These are phyloP conservation scores for Bryconaethiops microstoma DNA, from an alignment of 2,797 vertebrate species.

Conservation along the genomic window DNA sequence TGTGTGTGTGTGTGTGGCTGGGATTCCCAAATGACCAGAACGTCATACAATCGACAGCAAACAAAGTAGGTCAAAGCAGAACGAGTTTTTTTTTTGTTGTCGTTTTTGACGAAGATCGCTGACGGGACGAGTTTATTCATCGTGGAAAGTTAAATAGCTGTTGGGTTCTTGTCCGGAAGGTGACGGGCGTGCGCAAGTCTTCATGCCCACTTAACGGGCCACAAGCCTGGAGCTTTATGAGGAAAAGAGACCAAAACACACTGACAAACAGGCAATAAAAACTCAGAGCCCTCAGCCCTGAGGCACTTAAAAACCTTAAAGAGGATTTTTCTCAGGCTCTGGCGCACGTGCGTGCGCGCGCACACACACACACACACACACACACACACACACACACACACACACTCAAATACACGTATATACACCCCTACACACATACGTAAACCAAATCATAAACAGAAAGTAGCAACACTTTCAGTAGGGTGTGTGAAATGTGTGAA, in stretches of 20 bases:
- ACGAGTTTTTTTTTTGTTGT: conserved; percentile 15
- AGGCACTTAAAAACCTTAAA: conserved; percentile 1
- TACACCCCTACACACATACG: too few species aligned
- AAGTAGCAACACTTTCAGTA: too few species aligned
- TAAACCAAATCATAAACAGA: too few species aligned
- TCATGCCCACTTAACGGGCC: background rate
- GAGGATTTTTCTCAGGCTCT: conserved; percentile 14
- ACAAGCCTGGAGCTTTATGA: conserved; percentile 9
- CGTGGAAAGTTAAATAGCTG: conserved; percentile 1
- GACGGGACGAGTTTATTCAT: background rate
- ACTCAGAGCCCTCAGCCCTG: background rate
- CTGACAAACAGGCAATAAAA: background rate
- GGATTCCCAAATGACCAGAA: conserved; percentile 79
- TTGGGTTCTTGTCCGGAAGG: background rate
- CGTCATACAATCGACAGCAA: conserved; percentile 60
- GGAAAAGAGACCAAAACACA: conserved; percentile 21
- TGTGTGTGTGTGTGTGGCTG: conserved; percentile 72
- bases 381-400: too few species aligned
- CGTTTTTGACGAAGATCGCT: background rate
- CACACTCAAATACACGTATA: too few species aligned
- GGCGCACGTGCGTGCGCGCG: too few species aligned
- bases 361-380: too few species aligned
- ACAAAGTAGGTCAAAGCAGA: conserved; percentile 45
- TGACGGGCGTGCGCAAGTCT: background rate
- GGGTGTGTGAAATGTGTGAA: background rate